These are phyloP conservation scores for Pardosa pseudoannulata DNA, from an alignment of 2,888 invertebrate species.

Conservation along the genomic window DNA sequence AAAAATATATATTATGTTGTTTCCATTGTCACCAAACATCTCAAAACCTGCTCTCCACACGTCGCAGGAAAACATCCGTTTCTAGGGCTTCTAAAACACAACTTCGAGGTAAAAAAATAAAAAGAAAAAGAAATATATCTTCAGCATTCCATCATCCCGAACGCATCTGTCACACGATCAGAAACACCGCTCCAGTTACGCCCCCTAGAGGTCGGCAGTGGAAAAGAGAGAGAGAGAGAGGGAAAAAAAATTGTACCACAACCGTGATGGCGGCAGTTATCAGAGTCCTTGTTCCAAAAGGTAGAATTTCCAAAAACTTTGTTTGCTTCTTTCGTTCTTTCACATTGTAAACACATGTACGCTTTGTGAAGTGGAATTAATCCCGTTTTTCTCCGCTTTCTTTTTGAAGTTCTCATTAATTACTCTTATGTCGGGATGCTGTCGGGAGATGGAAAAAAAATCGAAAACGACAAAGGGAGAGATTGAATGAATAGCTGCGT, in stretches of 20 bases:
- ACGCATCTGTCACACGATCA: constrained; percentile 48
- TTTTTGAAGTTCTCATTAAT: constrained; percentile 2
- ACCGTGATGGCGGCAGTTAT: not conserved
- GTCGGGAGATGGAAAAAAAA: not conserved
- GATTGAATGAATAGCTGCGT: not conserved
- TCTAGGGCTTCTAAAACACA: not conserved
- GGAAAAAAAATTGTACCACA: not conserved
- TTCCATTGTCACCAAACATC: not conserved
- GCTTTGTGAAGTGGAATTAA: constrained; percentile 8
- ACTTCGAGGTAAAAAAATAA: not conserved
- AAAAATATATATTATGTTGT: not conserved
- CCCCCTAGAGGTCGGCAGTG: constrained; percentile 3
- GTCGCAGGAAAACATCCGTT: not conserved
- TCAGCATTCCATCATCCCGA: constrained; percentile 56
- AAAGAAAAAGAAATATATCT: constrained; percentile 38
- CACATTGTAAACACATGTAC: constrained; percentile 13
- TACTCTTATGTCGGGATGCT: constrained; percentile 1
- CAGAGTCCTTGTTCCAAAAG: not conserved
- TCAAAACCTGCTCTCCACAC: not conserved
- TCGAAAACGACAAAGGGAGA: not conserved
- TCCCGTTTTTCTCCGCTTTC: constrained; percentile 6
- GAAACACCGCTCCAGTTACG: constrained; percentile 14
- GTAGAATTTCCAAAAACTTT: constrained; percentile 1
- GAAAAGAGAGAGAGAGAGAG: too few relatives aligned
- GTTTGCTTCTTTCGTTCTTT: not conserved